Conservation (phyloP, 2,888 invertebrate species). For the Terebella lapidaria region DNA sequence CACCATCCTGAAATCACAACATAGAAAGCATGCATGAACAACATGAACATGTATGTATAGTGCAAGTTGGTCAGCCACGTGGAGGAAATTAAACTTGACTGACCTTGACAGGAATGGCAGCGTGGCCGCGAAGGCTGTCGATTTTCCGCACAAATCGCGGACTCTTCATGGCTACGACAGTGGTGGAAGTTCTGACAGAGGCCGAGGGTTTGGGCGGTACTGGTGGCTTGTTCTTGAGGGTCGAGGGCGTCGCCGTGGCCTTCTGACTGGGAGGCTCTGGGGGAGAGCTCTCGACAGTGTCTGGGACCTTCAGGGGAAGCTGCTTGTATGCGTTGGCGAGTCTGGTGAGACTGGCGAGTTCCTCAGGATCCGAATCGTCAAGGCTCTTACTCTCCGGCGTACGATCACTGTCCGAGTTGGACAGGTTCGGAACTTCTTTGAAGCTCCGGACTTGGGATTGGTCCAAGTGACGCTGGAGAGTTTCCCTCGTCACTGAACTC, state of each 20-base stretch:
- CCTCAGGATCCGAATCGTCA: conserved; percentile 19
- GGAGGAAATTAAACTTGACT: no score
- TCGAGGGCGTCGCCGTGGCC: not conserved
- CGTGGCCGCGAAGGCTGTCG: conserved; percentile 11
- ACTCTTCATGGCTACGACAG: conserved; percentile 8
- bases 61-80: no score
- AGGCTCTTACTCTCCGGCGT: not conserved
- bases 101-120: no score
- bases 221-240: conserved; percentile 16
- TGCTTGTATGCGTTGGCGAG: conserved; percentile 40
- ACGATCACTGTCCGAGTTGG: no score
- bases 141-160: conserved; percentile 21
- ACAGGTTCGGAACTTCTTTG: conserved; percentile 23
- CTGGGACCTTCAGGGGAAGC: conserved; percentile 40
- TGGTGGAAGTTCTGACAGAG: not conserved
- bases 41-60: no score
- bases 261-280: not conserved
- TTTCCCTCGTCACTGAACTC: conserved; percentile 5
- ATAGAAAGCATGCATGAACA: no score
- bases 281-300: not conserved
- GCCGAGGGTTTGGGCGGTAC: conserved; percentile 7
- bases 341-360: conserved; percentile 34
- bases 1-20: not conserved
- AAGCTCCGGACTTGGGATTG: conserved; percentile 12
- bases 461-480: conserved; percentile 4